phyloP scores from a whole-genome alignment of 2,888 invertebrate genomes.

The Amphipoea lucens region DNA sequence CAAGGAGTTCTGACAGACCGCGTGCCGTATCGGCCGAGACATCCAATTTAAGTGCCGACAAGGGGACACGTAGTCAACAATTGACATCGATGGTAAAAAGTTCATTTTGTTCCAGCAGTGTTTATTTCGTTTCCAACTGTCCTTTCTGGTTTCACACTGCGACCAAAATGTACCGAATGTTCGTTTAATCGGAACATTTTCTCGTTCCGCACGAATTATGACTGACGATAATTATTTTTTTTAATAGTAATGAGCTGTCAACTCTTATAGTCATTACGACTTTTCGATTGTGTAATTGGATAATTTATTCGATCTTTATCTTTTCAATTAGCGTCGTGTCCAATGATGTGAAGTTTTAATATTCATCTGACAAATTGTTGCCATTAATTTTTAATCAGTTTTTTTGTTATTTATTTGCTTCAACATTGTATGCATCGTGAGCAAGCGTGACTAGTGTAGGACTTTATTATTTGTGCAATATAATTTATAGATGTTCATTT shows the following conservation, averaged over 20 bases:
- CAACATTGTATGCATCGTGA: constrained; percentile 32
- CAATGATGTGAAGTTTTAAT: constrained; percentile 67
- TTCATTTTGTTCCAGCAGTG: constrained; percentile 70
- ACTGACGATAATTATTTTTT: constrained; percentile 72
- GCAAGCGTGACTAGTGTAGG: constrained; percentile 9
- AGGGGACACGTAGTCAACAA: constrained; percentile 75
- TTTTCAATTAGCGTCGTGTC: constrained; percentile 77
- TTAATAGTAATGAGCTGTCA: constrained; percentile 78
- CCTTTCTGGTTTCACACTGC: constrained; percentile 72
- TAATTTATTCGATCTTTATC: constrained; percentile 82
- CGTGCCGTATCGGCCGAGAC: constrained; percentile 65
- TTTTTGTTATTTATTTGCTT: constrained; percentile 55
- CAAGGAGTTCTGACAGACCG: constrained; percentile 72
- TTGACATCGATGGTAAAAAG: constrained; percentile 76
- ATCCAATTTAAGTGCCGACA: constrained; percentile 80
- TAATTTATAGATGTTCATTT: constrained; percentile 4
- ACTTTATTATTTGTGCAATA: constrained; percentile 17
- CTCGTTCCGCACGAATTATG: constrained; percentile 66
- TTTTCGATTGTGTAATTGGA: constrained; percentile 81
- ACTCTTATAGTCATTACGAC: constrained; percentile 75
- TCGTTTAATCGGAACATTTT: constrained; percentile 66
- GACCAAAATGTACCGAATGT: constrained; percentile 67
- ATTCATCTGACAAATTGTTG: constrained; percentile 74
- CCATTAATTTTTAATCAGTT: constrained; percentile 62
- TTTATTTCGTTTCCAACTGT: constrained; percentile 68